Evolutionary conservation across 2,113 vertebrate genomes (phyloP), one percentile per base, ranked within the genome.

Genomic region (Anoura caudifer): DNA sequence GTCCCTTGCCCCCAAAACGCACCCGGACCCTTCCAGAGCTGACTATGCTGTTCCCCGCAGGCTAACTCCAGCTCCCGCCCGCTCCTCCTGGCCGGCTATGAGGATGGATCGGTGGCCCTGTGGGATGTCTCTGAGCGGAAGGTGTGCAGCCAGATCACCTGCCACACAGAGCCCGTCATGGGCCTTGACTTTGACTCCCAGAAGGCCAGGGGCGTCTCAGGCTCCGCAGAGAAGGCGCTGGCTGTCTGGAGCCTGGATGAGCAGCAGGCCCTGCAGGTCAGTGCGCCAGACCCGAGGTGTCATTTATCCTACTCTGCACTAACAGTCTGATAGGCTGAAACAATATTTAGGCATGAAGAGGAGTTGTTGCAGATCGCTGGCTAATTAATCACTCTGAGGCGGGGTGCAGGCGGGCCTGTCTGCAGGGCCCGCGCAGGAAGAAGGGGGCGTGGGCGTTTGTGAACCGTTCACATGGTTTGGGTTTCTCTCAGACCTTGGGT

Each of bases 211-310:
- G 99, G 99, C 81, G 96, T 99, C 97, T 99, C 99, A 0, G 99
- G 99, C 97, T 99, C 99, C 1, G 99, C 99, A 0, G 99, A 99
- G 97, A 99, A 99, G 97, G 98, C 95, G 31, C 98, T 99, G 65
- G 98, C 98, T 87, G 98, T 99, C 98, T 99, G 99, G 99, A 99
- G 90, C 80, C 98, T 99, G 98, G 98, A 99, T 94, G 97, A 97
- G 95, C 99, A 99, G 98, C 99, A 98, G 98, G 98, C 98, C 97
- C 98, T 99, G 90, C 99, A 99, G 99, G 99, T 99, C 98, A 99
- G 99, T 96, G 97, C 54, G 95, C 83, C 3, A 91, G 97, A 97
- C 96, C 96, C 95, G 65, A 63, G 77, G 95, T 90, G 96, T 97
- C 98, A 97, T 98, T 98, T 98, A 98, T 98, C 98, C 98, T 98